Evolutionary conservation across 2,797 vertebrate species (phyloP), one percentile per base, ranked within the genome.

Genomic region (Periparus ater): DNA sequence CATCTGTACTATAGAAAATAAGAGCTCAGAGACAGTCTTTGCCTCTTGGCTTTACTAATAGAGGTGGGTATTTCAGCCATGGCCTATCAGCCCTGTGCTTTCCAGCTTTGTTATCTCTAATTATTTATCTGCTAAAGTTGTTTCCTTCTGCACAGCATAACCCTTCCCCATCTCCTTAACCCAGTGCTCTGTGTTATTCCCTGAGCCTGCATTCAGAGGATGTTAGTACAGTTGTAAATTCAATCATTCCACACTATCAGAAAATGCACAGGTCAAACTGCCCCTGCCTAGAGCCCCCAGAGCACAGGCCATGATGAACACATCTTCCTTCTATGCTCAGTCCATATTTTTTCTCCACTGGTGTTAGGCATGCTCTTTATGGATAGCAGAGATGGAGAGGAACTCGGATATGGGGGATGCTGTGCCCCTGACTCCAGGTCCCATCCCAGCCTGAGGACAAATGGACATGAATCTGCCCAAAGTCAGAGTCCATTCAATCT

Each of bases 41-140:
- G 36, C n/a, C 48, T 89, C 78, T 93, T 63, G 57, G 58, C 47
- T 87, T 79, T 63, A 23, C 45, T 47, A 55, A 81, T 17, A 78
- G 58, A 34, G 4, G 1, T 8, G 48, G 19, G 44, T 68, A 66
- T 82, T 95, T 73, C 77, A 91, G 76, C 44, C 40, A 3, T 2
- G 3, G 57, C 19, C 17, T 77, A 48, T 62, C 77, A 89, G 66
- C 70, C 42, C 40, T 27, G 9, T 32, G 60, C 45, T 84, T 71
- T 80, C 86, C 72, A 91, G 45, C 60, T 85, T 40, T 68, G 45
- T 92, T 85, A 93, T 80, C 91, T 85, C 61, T 82, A 54, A 93
- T 81, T 70, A 91, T 19, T 88, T 90, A 55, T 30, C 90, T 94
- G 81, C 61, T 91, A 23, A 94, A 79, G 38, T 15, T 70, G 40